Conservation (phyloP, 2,888 invertebrate genomes). For the Synanthedon andrenaeformis region DNA sequence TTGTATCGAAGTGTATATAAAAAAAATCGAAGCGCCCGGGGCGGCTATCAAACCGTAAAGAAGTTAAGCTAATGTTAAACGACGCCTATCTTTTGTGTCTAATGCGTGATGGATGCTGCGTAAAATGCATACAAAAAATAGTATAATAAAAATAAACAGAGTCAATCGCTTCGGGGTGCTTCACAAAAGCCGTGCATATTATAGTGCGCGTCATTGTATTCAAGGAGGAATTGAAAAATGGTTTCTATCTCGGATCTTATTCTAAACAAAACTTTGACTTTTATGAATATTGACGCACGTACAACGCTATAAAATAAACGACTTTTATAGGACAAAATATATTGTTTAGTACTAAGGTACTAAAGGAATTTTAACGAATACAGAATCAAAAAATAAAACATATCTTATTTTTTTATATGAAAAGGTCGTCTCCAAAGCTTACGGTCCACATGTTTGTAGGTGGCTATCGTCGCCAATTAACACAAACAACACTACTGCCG, state of each 20-base stretch:
- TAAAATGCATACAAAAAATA: slow-evolving; percentile 40
- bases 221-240: slow-evolving; percentile 40
- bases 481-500: too few relatives aligned
- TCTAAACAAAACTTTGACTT: slow-evolving; percentile 39
- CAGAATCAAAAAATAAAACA: too few relatives aligned
- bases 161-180: slow-evolving; percentile 35
- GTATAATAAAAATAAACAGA: slow-evolving; percentile 45
- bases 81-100: slow-evolving; percentile 66
- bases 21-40: slow-evolving; percentile 28
- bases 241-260: slow-evolving; percentile 34
- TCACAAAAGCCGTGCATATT: slow-evolving; percentile 29
- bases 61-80: slow-evolving; percentile 68
- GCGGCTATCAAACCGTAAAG: slow-evolving; percentile 65
- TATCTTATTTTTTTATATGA: too few relatives aligned
- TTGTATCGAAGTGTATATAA: slow-evolving; percentile 21
- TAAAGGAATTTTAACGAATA: too few relatives aligned
- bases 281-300: slow-evolving; percentile 43
- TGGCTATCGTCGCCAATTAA: too few relatives aligned
- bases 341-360: background rate
- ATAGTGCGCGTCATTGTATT: slow-evolving; percentile 36
- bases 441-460: too few relatives aligned
- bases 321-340: slow-evolving; percentile 5
- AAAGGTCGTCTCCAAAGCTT: too few relatives aligned
- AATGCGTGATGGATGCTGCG: slow-evolving; percentile 60
- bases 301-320: slow-evolving; percentile 22